phyloP scores from a whole-genome alignment of 2,113 vertebrate species.

The Carettochelys insculpta region DNA sequence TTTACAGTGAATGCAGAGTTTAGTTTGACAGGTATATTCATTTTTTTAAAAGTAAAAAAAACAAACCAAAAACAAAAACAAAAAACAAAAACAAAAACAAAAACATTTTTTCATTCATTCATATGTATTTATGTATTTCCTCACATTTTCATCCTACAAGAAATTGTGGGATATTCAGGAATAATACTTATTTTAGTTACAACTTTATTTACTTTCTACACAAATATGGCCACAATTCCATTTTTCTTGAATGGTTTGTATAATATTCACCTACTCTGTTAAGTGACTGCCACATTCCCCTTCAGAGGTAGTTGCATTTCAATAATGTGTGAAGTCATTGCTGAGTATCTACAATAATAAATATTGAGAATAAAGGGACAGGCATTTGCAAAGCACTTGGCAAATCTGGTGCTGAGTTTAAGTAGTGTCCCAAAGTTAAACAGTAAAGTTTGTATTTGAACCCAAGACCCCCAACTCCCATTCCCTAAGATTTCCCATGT shows the following conservation, averaged over 20 bases:
- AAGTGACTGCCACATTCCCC: background rate
- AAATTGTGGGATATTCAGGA: background rate
- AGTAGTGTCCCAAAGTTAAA: background rate
- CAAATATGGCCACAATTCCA: background rate
- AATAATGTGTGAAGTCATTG: background rate
- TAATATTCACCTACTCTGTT: background rate
- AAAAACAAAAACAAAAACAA: too few relatives aligned
- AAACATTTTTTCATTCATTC: too few relatives aligned
- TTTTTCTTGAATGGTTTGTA: background rate
- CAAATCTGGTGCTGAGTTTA: background rate
- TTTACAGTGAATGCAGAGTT: background rate
- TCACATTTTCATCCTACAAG: background rate
- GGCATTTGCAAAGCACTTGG: background rate
- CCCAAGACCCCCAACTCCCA: background rate
- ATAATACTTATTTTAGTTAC: background rate
- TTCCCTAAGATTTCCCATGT: background rate
- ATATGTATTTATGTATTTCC: too few relatives aligned
- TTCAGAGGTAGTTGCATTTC: background rate
- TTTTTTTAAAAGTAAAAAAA: background rate
- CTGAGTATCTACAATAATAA: background rate
- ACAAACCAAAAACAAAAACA: too few relatives aligned
- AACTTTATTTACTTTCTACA: background rate
- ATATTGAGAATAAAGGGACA: background rate
- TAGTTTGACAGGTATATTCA: background rate
- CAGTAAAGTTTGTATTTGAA: background rate